Evolutionary conservation across 2,797 vertebrate species (phyloP).

Genomic region (Chelon auratus): DNA sequence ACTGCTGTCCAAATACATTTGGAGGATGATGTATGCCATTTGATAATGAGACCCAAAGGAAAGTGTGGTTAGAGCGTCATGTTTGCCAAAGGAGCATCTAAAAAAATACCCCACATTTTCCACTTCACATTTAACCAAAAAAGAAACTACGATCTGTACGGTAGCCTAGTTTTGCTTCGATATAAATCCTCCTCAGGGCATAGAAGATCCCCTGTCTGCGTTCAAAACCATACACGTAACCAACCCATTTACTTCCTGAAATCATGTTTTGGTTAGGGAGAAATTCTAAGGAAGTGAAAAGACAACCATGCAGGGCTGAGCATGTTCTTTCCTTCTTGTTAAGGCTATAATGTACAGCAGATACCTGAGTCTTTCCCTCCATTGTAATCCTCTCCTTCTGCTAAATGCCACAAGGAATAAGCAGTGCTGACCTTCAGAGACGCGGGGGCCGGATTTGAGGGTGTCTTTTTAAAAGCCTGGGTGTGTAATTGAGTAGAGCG

Average conservation of each 20-base stretch:
- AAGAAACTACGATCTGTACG: slow-evolving; percentile 30
- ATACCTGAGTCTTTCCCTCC: slow-evolving; percentile 51
- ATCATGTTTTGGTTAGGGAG: slow-evolving; percentile 47
- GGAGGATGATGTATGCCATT: slow-evolving; percentile 40
- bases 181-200: slow-evolving; percentile 54
- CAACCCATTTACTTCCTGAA: slow-evolving; percentile 70
- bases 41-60: slow-evolving; percentile 72
- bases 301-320: slow-evolving; percentile 50
- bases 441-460: slow-evolving; percentile 59
- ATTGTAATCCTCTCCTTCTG: slow-evolving; percentile 68
- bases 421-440: slow-evolving; percentile 74
- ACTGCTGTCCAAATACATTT: slow-evolving; percentile 59
- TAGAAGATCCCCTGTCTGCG: slow-evolving; percentile 62
- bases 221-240: slow-evolving; percentile 62
- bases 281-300: slow-evolving; percentile 45
- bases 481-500: slow-evolving; percentile 76
- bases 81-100: slow-evolving; percentile 58
- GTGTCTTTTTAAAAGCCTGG: slow-evolving; percentile 67
- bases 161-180: slow-evolving; percentile 61
- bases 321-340: slow-evolving; percentile 34
- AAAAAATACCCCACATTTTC: slow-evolving; percentile 67
- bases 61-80: slow-evolving; percentile 45
- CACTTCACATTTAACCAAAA: slow-evolving; percentile 55
- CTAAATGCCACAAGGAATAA: slow-evolving; percentile 73
- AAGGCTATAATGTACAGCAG: slow-evolving; percentile 49